Evolutionary conservation across 2,797 vertebrate genomes (phyloP).

Genomic region (Gymnothorax javanicus): DNA sequence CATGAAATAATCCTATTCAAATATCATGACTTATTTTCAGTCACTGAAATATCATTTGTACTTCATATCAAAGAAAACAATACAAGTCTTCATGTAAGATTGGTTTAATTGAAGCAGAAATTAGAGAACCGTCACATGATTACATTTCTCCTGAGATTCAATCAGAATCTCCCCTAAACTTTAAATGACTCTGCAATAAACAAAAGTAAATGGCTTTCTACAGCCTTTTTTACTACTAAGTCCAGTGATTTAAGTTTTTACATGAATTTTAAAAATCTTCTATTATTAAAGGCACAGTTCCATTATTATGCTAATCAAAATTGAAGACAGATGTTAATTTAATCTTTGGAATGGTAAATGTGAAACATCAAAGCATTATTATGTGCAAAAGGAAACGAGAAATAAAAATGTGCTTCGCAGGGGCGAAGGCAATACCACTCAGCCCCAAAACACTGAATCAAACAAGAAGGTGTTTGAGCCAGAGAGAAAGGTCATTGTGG

Average conservation of each 20-base stretch:
- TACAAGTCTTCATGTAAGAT: not conserved
- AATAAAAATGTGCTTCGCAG: too few relatives aligned
- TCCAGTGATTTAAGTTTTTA: not conserved
- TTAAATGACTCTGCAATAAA: slow-evolving; percentile 10
- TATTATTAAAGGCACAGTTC: not conserved
- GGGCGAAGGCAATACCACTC: too few relatives aligned
- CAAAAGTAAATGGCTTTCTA: not conserved
- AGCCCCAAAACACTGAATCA: too few relatives aligned
- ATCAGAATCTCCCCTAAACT: not conserved
- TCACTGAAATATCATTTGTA: not conserved
- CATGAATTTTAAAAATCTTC: not conserved
- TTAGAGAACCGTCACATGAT: not conserved
- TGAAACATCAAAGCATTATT: not conserved
- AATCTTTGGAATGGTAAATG: slow-evolving; percentile 1
- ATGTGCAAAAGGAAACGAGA: not conserved
- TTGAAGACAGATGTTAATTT: not conserved
- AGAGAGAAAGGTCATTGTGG: too few relatives aligned
- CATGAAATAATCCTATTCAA: not conserved
- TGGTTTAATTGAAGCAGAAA: not conserved
- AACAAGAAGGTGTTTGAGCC: too few relatives aligned
- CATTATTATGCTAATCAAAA: slow-evolving; percentile 17
- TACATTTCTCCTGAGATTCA: not conserved
- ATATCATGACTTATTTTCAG: not conserved
- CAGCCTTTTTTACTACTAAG: not conserved
- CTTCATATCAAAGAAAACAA: not conserved